These are phyloP conservation scores for Thaumatotibia leucotreta DNA, from an alignment of 1,140 invertebrate species.

Conservation along the genomic window DNA sequence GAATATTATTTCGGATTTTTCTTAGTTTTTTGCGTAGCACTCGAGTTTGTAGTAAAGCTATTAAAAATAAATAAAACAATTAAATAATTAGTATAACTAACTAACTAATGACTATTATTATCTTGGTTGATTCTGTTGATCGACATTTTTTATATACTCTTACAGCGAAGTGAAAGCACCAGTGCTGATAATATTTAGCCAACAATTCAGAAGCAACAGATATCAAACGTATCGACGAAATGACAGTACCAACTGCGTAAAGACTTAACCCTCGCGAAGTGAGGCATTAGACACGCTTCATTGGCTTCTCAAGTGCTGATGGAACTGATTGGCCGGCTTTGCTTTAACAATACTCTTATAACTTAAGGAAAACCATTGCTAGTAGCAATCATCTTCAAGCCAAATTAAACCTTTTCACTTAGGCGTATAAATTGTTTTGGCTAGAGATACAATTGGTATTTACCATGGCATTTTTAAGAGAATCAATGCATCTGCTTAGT, in stretches of 20 bases:
- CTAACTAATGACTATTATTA: no score
- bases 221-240: slow-evolving; percentile 49
- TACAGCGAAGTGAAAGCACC: not conserved
- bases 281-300: slow-evolving; percentile 65
- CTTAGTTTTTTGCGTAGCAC: no score
- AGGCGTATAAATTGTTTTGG: slow-evolving; percentile 18
- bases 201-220: slow-evolving; percentile 38
- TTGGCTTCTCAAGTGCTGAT: slow-evolving; percentile 68
- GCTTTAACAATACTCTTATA: slow-evolving; percentile 54
- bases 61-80: no score
- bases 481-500: slow-evolving; percentile 64
- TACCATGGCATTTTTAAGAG: slow-evolving; percentile 24
- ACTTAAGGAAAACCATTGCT: slow-evolving; percentile 24
- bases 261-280: slow-evolving; percentile 65
- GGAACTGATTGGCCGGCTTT: slow-evolving; percentile 69
- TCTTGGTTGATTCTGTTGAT: no score
- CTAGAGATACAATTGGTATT: not conserved
- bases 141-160: not conserved
- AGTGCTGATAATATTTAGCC: not conserved
- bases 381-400: slow-evolving; percentile 6
- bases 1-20: no score
- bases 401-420: slow-evolving; percentile 22
- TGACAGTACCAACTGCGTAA: slow-evolving; percentile 66
- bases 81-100: no score
- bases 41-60: no score